Base-by-base conservation (phyloP, 2,797 vertebrate genomes). In the Chelonia mydas region DNA sequence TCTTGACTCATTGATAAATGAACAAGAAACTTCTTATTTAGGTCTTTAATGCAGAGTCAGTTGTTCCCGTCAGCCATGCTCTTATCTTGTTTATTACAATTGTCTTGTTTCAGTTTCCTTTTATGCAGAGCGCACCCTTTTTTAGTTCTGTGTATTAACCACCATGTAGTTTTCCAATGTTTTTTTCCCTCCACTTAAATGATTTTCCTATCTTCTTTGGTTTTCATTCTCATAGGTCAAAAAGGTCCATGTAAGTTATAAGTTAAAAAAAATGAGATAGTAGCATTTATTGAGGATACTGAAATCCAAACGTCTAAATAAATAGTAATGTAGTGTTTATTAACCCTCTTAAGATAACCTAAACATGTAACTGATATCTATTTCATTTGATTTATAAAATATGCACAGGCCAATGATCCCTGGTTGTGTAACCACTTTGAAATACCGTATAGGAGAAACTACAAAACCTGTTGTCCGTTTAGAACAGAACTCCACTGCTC, bases 21-120 rank as follows among this genome's bases (percentile, higher is more conserved):
- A 65, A 92, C 83, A 86, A 81, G 74, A 7, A 76, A 3, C 1
- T 27, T 74, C 88, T 96, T 90, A 83, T 91, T 86, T 86, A 61
- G 13, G 5, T 2, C 90, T 96, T 95, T 84, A 95, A 91, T 85
- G 61, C 82, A 65, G 47, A 95, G 57, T 88, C 81, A 93, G 1
- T 88, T 93, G 49, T 86, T 89, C 61, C 45, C 17, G 78, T 74
- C 25, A 96, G 45, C 57, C 86, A 94, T 53, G 21, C 37, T 47
- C 95, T 93, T 93, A 89, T 91, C 96, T 96, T 97, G 12, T n/a
- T 85, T 59, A 15, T 87, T 89, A 55, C 81, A 91, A 61, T 91
- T 83, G 19, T 27, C 4, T 21, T n/a, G 17, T 8, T 33, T 57
- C 33, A 25, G 79, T 68, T 83, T 92, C 74, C 87, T 80, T 28